Base-by-base conservation (phyloP, 2,888 invertebrate species). In the Pollenia angustigena region DNA sequence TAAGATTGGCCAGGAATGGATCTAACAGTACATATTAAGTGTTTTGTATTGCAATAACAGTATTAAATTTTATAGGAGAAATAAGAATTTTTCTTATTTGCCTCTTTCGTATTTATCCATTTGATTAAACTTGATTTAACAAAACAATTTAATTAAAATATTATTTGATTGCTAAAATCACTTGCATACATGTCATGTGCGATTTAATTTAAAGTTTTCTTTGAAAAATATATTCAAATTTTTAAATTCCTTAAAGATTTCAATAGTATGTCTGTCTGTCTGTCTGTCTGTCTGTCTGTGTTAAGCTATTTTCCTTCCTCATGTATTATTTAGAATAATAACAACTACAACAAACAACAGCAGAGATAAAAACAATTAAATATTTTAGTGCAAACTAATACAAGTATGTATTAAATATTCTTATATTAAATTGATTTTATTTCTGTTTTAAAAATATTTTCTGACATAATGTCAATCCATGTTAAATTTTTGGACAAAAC, bases 391-490 rank as follows among this genome's bases (percentile, higher is more conserved):
- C 68, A 23, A 52, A 58, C n/a, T 52, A 58, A 56, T 58, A 42
- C 23, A 40, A n/a, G 11, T 52, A 52, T 81, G 11, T 52, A 52
- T 81, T 68, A 44, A 68, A 75, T 54, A 56, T 12, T 58, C 50
- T 62, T 62, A 40, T 32, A 71, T 56, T 48, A 71, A 71, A 75
- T 85, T 75, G 69, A 64, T 75, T 85, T 69, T 68, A 54, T 60
- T 83, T 76, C 52, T 44, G 42, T 71, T 56, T 54, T 18, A 56
- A 9, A 2, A 54, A 71, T 69, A 40, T 71, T 40, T 54, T 76
- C 50, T 87, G 76, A 81, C 81, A 78, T 71, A 48, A 60, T 84
- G 81, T 84, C 87, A 87, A 78, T 81, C 76, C 64, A 44, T 54
- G 50, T 42, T 23, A 46, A 60, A 16, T n/a, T 18, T 54, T 40